Evolutionary conservation across 2,888 invertebrate genomes (phyloP).

Genomic region (Archaeoteleia sp.): DNA sequence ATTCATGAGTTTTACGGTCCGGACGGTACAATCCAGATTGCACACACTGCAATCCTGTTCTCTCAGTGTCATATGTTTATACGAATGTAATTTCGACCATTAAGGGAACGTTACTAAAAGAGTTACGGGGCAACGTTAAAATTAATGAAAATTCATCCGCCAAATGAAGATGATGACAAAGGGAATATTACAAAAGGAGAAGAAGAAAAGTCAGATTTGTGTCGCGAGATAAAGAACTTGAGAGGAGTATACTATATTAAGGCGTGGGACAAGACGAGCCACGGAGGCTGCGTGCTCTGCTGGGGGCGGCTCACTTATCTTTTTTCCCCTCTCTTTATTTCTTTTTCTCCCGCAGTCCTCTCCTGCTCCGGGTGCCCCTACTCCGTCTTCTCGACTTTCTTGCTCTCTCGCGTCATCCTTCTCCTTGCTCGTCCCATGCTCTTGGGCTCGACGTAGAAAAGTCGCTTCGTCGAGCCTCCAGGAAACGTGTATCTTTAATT

Average conservation of each 20-base stretch:
- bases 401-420: slow-evolving; percentile 11
- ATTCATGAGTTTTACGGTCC: too few relatives aligned
- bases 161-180: not conserved
- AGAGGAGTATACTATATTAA: slow-evolving; percentile 62
- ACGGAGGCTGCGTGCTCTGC: slow-evolving; percentile 72
- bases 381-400: slow-evolving; percentile 18
- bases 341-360: slow-evolving; percentile 50
- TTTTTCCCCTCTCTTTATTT: slow-evolving; percentile 56
- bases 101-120: too few relatives aligned
- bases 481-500: slow-evolving; percentile 42
- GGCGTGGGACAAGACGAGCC: slow-evolving; percentile 67
- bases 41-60: too few relatives aligned
- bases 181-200: too few relatives aligned
- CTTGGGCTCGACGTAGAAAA: slow-evolving; percentile 36
- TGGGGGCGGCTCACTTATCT: slow-evolving; percentile 73
- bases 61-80: too few relatives aligned
- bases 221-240: slow-evolving; percentile 61
- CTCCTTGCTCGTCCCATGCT: slow-evolving; percentile 25
- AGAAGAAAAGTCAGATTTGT: slow-evolving; percentile 16
- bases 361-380: slow-evolving; percentile 19
- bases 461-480: slow-evolving; percentile 52
- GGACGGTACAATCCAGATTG: too few relatives aligned
- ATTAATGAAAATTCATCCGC: too few relatives aligned
- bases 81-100: too few relatives aligned
- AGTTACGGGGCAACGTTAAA: too few relatives aligned